Evolutionary conservation across 2,888 invertebrate species (phyloP).

Genomic region (Apodemia duryi): DNA sequence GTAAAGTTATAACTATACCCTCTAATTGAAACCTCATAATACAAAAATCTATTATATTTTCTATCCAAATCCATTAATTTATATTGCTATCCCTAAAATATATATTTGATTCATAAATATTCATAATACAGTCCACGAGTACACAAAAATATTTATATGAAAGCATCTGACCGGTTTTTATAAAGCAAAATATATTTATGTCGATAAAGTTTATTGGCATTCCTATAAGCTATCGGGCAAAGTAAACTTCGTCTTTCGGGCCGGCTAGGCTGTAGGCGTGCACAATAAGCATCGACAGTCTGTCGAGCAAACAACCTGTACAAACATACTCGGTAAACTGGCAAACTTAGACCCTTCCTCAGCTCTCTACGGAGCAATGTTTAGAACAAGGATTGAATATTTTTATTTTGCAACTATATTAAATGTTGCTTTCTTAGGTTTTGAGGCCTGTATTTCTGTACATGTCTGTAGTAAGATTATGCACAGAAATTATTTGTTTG

Average conservation of each 20-base stretch:
- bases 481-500: conserved; percentile 5
- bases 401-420: conserved; percentile 8
- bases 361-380: conserved; percentile 26
- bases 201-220: conserved; percentile 25
- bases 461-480: too few species aligned
- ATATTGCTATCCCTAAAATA: too few species aligned
- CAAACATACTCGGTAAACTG: conserved; percentile 38
- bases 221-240: conserved; percentile 28
- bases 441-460: neutral
- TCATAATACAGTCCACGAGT: too few species aligned
- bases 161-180: neutral
- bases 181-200: conserved; percentile 9
- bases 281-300: conserved; percentile 55
- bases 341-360: conserved; percentile 28
- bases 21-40: too few species aligned
- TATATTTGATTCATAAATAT: too few species aligned
- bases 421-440: neutral
- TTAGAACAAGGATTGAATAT: conserved; percentile 16
- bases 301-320: conserved; percentile 27
- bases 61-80: too few species aligned
- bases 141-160: neutral
- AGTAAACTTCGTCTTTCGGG: conserved; percentile 28
- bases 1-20: too few species aligned
- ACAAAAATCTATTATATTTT: too few species aligned
- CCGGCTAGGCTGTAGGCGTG: conserved; percentile 25